Evolutionary conservation across 2,797 vertebrate genomes (phyloP).

Genomic region (Xerus rutilus): DNA sequence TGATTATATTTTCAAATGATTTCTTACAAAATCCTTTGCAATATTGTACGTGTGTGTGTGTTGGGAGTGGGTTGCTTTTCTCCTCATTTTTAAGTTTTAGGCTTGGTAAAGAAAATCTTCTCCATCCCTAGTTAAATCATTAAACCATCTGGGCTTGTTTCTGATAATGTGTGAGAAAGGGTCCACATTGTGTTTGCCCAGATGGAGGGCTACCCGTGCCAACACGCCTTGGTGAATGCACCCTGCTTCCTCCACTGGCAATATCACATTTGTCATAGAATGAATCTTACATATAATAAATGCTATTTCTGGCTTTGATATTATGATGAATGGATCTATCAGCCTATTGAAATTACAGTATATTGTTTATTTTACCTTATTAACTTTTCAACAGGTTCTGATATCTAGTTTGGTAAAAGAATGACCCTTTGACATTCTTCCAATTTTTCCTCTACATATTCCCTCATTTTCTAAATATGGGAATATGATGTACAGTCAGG

Average conservation of each 20-base stretch:
- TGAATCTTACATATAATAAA: neutral
- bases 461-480: neutral
- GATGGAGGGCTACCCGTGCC: neutral
- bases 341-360: neutral
- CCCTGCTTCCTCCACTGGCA: neutral
- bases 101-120: neutral
- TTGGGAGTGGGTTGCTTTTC: neutral
- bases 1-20: neutral
- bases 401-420: neutral
- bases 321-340: neutral
- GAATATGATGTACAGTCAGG: neutral
- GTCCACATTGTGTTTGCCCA: neutral
- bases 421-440: neutral
- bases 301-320: neutral
- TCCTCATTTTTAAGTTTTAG: neutral
- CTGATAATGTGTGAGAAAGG: neutral
- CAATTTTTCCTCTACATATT: neutral
- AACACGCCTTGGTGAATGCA: neutral
- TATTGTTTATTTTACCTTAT: neutral
- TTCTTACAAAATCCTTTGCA: neutral
- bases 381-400: neutral
- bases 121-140: neutral
- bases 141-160: constrained; percentile 12
- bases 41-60: neutral
- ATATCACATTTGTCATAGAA: neutral